phyloP scores from a whole-genome alignment of 2,888 invertebrate genomes.

The Tipula vernalis region DNA sequence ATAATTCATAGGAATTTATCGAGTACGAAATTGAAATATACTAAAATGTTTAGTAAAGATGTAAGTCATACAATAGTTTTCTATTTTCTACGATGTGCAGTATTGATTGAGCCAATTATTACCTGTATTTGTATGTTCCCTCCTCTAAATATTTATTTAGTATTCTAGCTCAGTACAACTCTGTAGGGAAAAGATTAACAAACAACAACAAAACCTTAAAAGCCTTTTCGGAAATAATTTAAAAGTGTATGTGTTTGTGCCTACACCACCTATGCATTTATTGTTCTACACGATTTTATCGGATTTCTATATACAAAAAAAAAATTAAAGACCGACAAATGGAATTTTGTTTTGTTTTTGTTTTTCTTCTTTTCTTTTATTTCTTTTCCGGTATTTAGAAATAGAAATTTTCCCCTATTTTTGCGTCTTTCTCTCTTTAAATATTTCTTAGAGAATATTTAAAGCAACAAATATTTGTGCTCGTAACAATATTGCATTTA shows the following conservation, averaged over 20 bases:
- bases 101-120: neutral
- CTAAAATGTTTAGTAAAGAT: neutral
- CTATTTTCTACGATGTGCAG: neutral
- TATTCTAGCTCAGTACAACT: neutral
- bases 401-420: neutral
- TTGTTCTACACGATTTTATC: neutral
- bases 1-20: neutral
- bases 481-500: no score
- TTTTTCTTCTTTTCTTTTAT: neutral
- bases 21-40: neutral
- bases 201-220: neutral
- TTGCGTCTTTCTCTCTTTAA: neutral
- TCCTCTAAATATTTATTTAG: neutral
- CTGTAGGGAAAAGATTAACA: neutral
- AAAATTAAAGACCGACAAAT: neutral
- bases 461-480: no score
- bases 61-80: neutral
- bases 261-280: neutral
- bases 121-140: neutral
- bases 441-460: no score
- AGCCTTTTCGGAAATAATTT: neutral
- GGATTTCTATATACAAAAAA: neutral
- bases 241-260: neutral
- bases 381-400: neutral
- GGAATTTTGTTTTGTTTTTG: neutral